Conservation (phyloP, 2,797 vertebrate genomes). For the Acropternis orthonyx region DNA sequence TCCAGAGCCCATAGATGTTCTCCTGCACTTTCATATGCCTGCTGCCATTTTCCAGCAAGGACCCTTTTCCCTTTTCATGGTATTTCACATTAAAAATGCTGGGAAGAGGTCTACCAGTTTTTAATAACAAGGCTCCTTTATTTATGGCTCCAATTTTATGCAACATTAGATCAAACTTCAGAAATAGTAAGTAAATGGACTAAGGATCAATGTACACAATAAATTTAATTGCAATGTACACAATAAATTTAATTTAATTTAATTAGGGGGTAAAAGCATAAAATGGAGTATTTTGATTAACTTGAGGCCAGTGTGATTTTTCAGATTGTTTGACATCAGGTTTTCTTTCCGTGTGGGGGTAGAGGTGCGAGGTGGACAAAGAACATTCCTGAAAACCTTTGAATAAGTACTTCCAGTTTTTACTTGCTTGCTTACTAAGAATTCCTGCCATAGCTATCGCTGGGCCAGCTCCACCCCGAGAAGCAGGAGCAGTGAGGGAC, state of each 20-base stretch:
- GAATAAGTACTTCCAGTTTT: slow-evolving; percentile 59
- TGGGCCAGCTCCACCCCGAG: slow-evolving; percentile 43
- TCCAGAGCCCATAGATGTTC: neutral
- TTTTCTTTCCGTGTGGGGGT: neutral
- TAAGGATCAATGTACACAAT: neutral
- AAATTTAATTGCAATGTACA: neutral
- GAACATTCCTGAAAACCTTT: slow-evolving; percentile 61
- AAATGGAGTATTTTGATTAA: neutral
- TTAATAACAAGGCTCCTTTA: neutral
- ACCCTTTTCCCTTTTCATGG: neutral
- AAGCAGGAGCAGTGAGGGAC: neutral
- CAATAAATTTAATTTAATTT: neutral
- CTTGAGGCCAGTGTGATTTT: neutral
- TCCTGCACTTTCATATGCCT: neutral
- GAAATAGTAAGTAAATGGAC: neutral
- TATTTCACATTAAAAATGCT: neutral
- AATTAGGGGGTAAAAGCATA: neutral
- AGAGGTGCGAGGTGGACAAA: slow-evolving; percentile 33
- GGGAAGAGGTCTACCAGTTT: neutral
- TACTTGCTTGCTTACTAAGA: slow-evolving; percentile 61
- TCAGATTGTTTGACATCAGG: neutral
- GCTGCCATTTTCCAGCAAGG: neutral
- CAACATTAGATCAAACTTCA: neutral
- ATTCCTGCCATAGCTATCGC: slow-evolving; percentile 49
- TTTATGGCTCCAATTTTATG: neutral